Evolutionary conservation across 2,888 invertebrate species (phyloP), one percentile per base, ranked within the genome.

Genomic region (Pyralis farinalis): DNA sequence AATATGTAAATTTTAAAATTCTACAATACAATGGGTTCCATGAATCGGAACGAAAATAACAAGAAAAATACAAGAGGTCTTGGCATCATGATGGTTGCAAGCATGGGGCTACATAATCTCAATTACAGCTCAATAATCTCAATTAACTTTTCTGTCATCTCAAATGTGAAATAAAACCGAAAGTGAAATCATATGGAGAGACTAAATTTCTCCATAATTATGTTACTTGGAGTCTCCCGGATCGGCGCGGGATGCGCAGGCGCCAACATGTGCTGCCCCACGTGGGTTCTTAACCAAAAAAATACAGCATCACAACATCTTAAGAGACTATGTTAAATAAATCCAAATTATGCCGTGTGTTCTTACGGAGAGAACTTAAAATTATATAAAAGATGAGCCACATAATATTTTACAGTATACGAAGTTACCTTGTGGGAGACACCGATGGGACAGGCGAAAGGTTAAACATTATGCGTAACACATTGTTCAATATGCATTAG

Each of bases 391-490:
- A 3, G 16, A 3, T 3, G 16, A 16, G 3, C 2, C 16, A 16
- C 2, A 16, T 16, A 4, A 16, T 35, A 38, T 36, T 51, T 42
- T 49, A 28, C 30, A 31, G 9, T 39, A 30, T 12, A 20, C 9
- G 41, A 7, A 10, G 45, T 75, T 74, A 87, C 87, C 85, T 86
- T 84, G 87, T 85, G 87, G 87, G 87, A 85, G 87, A 84, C 74
- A 70, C 66, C 60, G 60, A 58, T 62, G 75, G 70, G 72, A 76
- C 71, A 76, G 66, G 73, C 76, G 62, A 82, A 81, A 85, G 83
- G 82, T 83, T 84, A 77, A 75, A 72, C 63, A 63, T 74, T 76
- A 84, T 82, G 83, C 71, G 72, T 69, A 72, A 65, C 86, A 84
- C 63, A 79, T 83, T 85, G 79, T 69, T 67, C 60, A 69, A 72